Conservation (phyloP, 2,113 vertebrate species). For the Cyprinodon brontotheroides region DNA sequence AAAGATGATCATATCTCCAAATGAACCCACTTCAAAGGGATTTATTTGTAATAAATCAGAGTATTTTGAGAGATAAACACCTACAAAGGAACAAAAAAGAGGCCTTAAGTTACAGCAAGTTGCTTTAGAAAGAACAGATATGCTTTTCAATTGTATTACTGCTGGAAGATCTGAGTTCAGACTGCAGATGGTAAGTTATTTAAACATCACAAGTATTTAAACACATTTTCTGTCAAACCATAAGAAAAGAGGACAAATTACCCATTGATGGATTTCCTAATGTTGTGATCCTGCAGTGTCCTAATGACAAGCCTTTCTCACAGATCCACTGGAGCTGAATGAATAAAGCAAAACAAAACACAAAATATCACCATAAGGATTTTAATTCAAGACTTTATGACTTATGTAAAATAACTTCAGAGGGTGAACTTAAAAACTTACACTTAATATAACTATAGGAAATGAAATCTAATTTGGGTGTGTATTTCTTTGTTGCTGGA, state of each 20-base stretch:
- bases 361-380: background rate
- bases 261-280: conserved; percentile 90
- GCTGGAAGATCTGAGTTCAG: background rate
- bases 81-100: conserved; percentile 70
- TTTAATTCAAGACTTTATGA: background rate
- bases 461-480: too few species aligned
- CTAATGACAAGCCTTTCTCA: conserved; percentile 93
- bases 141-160: background rate
- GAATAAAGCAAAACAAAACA: background rate
- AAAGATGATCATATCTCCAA: conserved; percentile 91
- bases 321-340: conserved; percentile 84
- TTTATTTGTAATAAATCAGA: conserved; percentile 94
- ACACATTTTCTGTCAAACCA: background rate
- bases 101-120: conserved; percentile 7
- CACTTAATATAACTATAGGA: background rate
- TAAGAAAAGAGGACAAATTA: conserved; percentile 62
- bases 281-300: conserved; percentile 88
- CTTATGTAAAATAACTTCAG: background rate
- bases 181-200: background rate
- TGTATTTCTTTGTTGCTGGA: background rate
- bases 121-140: background rate
- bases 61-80: conserved; percentile 91
- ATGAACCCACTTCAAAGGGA: conserved; percentile 87
- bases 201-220: background rate
- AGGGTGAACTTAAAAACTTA: background rate